Percentiles rank a stretch among this genome's conserved stretches.
phyloP scores from a whole-genome alignment of 2,888 invertebrate genomes.

The Thymelicus sylvestris region DNA sequence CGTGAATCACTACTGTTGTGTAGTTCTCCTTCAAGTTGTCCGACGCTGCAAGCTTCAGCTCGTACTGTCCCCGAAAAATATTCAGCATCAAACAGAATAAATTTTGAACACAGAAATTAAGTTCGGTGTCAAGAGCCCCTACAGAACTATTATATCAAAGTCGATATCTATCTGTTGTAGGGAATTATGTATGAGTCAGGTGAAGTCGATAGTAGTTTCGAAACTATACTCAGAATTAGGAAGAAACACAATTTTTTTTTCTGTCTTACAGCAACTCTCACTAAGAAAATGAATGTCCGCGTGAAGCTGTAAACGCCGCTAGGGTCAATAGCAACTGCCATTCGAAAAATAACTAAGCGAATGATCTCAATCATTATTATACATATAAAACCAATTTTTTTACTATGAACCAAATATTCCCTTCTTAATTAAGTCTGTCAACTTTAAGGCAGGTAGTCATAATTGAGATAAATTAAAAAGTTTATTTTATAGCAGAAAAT shows the following conservation, averaged over 20 bases:
- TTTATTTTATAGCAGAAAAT: slow-evolving; percentile 36
- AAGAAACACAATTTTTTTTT: too few species aligned
- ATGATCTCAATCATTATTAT: too few species aligned
- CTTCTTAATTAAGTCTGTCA: slow-evolving; percentile 46
- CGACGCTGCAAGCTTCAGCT: slow-evolving; percentile 96
- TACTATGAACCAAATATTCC: not conserved
- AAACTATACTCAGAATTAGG: too few species aligned
- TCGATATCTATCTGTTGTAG: not conserved
- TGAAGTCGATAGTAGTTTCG: too few species aligned
- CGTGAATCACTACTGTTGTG: slow-evolving; percentile 98
- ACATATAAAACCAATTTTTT: not conserved
- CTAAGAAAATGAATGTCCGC: too few species aligned
- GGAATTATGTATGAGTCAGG: not conserved
- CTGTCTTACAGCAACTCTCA: too few species aligned
- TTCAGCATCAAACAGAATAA: slow-evolving; percentile 15
- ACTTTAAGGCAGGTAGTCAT: slow-evolving; percentile 54
- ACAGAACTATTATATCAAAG: not conserved
- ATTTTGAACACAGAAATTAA: too few species aligned
- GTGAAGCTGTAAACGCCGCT: too few species aligned
- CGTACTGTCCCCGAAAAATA: slow-evolving; percentile 88
- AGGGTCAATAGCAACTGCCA: too few species aligned
- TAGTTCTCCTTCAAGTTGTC: slow-evolving; percentile 99
- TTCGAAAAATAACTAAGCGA: too few species aligned
- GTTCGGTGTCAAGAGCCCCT: not conserved
- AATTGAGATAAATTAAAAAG: slow-evolving; percentile 54